Evolutionary conservation across 2,113 vertebrate species (phyloP).

Genomic region (Conger conger): DNA sequence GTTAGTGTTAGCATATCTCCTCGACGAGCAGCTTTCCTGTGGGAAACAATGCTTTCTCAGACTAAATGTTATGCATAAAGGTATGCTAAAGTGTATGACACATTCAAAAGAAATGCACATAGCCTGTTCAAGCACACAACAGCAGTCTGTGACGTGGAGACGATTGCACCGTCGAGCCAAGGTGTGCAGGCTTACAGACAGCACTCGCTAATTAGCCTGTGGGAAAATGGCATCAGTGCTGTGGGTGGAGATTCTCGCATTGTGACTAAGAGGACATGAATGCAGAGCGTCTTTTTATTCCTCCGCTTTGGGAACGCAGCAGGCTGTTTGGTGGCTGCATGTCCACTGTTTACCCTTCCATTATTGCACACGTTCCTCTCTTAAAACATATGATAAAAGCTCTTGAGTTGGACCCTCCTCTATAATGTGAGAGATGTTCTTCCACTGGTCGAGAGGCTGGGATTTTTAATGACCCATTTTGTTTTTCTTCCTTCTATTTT

Average conservation of each 20-base stretch:
- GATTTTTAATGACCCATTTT: no score
- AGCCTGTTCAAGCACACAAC: background rate
- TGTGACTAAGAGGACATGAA: background rate
- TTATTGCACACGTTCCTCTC: background rate
- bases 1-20: no score
- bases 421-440: background rate
- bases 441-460: background rate
- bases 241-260: background rate
- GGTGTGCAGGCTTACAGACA: background rate
- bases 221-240: background rate
- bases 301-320: background rate
- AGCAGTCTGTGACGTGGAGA: background rate
- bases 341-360: background rate
- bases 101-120: background rate
- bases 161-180: background rate
- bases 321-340: background rate
- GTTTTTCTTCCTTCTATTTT: no score
- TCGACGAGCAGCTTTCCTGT: no score
- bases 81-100: background rate
- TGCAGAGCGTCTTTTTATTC: background rate
- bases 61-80: background rate
- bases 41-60: background rate
- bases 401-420: background rate
- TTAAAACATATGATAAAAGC: background rate
- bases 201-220: background rate